Conservation (phyloP, 2,797 vertebrate genomes). For the Poecilia wingei region DNA sequence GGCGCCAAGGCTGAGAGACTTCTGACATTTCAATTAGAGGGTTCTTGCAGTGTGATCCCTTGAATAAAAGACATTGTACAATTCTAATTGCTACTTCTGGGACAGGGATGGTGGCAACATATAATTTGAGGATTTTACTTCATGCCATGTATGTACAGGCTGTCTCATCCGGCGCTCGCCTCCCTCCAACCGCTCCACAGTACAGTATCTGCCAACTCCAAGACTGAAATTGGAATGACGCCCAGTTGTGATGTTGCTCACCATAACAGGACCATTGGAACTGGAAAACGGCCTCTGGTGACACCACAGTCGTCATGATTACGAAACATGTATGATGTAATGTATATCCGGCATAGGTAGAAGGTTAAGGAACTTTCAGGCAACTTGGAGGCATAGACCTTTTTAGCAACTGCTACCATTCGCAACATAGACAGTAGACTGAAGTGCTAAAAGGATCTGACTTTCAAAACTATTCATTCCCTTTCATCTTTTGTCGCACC, state of each 20-base stretch:
- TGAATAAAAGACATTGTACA: constrained; percentile 51
- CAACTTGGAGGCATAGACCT: neutral
- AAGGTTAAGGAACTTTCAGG: neutral
- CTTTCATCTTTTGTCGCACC: neutral
- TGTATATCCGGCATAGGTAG: neutral
- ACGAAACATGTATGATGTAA: neutral
- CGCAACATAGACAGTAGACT: neutral
- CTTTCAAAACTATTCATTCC: neutral
- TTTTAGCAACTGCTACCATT: neutral
- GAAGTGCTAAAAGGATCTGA: neutral
- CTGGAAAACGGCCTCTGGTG: constrained; percentile 25
- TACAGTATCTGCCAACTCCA: constrained; percentile 54
- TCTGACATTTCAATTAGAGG: constrained; percentile 75
- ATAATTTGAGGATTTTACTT: constrained; percentile 71
- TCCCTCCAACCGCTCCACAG: constrained; percentile 51
- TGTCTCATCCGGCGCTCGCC: constrained; percentile 58
- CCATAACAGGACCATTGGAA: constrained; percentile 55
- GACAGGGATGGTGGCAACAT: constrained; percentile 68
- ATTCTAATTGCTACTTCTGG: constrained; percentile 67
- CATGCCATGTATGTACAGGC: constrained; percentile 51
- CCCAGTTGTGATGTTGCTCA: constrained; percentile 55
- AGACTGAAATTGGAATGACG: constrained; percentile 30
- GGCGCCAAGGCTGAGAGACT: constrained; percentile 63
- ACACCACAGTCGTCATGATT: neutral
- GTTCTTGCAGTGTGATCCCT: constrained; percentile 33